A percentile compares a stretch with the other conserved stretches of the same genome.
Evolutionary conservation across 2,113 vertebrate genomes (phyloP).

Genomic region (Phaetusa simplex): DNA sequence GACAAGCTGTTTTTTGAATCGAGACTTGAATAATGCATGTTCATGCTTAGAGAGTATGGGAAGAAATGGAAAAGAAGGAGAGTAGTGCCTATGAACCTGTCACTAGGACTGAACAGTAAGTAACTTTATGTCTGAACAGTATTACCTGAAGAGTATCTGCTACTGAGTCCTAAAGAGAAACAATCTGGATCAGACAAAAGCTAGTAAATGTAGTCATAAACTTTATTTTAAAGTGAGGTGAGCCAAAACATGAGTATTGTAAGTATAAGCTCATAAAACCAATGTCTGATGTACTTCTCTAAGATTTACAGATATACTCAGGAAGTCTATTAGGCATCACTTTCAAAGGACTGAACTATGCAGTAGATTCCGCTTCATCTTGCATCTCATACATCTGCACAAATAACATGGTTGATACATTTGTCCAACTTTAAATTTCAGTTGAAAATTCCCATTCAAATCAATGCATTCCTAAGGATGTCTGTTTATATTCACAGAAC

Average conservation of each 20-base stretch:
- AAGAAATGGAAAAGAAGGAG: neutral
- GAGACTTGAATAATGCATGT: neutral
- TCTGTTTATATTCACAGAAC: neutral
- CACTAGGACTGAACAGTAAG: neutral
- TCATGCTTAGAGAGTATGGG: neutral
- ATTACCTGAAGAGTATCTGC: neutral
- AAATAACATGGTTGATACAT: neutral
- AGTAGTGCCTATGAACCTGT: neutral
- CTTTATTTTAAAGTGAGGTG: neutral
- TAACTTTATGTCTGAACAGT: neutral
- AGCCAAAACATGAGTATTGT: neutral
- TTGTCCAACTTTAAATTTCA: neutral
- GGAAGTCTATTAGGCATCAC: neutral
- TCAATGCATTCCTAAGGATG: neutral
- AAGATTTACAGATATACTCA: neutral
- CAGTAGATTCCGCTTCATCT: neutral
- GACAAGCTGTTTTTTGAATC: neutral
- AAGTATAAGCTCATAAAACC: neutral
- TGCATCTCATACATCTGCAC: neutral
- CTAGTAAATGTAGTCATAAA: neutral
- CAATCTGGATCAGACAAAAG: neutral
- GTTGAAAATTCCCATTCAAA: neutral
- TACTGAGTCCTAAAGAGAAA: neutral
- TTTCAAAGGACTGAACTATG: neutral
- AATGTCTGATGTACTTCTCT: neutral